Conservation (phyloP, 2,797 vertebrate genomes). For the Lithobates sylvaticus region DNA sequence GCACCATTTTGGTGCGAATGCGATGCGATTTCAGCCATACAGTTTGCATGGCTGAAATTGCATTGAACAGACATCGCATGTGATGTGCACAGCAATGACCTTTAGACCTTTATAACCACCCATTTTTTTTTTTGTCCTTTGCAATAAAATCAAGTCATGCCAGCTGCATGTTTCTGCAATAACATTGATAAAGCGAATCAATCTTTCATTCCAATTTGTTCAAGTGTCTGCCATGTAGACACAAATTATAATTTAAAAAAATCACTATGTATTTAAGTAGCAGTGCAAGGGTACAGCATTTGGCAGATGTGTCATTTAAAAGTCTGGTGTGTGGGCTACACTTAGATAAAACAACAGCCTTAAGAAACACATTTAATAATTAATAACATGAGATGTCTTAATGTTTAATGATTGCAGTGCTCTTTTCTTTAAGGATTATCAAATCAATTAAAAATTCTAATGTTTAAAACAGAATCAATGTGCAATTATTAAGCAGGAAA, state of each 20-base stretch:
- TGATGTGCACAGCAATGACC: no score
- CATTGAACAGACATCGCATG: no score
- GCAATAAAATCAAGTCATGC: not conserved
- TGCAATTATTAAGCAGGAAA: not conserved
- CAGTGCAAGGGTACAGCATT: conserved; percentile 6
- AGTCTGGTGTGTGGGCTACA: not conserved
- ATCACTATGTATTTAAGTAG: not conserved
- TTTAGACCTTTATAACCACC: no score
- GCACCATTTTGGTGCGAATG: no score
- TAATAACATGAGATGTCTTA: conserved; percentile 19
- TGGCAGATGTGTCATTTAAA: conserved; percentile 15
- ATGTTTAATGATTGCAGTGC: conserved; percentile 27
- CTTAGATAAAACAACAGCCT: conserved; percentile 32
- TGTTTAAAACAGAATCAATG: not conserved
- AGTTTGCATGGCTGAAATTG: no score
- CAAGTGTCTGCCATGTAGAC: conserved; percentile 23
- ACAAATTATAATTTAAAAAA: conserved; percentile 3
- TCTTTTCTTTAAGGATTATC: not conserved
- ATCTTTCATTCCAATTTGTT: conserved; percentile 5
- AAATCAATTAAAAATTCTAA: not conserved
- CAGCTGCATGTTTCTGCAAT: conserved; percentile 11
- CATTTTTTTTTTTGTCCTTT: not conserved
- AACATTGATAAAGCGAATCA: conserved; percentile 27
- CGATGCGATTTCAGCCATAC: no score
- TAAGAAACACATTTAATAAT: conserved; percentile 18